Percentiles rank a stretch among this genome's conserved stretches.
These are phyloP conservation scores for Plebejus anna DNA, from an alignment of 2,888 invertebrate species.

Conservation along the genomic window DNA sequence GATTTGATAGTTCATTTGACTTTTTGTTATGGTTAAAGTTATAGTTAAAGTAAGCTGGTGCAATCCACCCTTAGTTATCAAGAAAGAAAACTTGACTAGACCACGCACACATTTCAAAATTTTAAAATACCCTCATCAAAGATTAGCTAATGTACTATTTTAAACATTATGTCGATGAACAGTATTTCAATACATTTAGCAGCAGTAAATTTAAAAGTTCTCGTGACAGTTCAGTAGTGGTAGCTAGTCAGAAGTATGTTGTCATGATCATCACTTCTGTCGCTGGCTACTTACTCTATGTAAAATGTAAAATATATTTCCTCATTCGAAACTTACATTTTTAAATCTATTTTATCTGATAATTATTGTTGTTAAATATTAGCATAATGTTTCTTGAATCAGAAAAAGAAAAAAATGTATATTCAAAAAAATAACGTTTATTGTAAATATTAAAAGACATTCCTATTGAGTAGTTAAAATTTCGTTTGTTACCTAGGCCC, in stretches of 20 bases:
- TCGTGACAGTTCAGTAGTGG: not conserved
- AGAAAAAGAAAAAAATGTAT: conserved; percentile 30
- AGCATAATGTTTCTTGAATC: conserved; percentile 11
- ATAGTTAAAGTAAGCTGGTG: no score
- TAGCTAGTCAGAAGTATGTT: not conserved
- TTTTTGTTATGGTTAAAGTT: no score
- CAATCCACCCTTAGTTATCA: no score
- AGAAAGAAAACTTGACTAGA: not conserved
- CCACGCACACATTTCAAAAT: no score
- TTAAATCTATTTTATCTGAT: conserved; percentile 22
- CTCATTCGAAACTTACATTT: conserved; percentile 17
- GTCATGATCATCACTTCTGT: conserved; percentile 6
- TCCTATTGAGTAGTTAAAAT: conserved; percentile 57
- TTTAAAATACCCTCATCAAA: not conserved
- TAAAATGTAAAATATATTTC: conserved; percentile 25
- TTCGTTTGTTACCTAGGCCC: not conserved
- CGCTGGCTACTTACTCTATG: not conserved
- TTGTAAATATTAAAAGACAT: conserved; percentile 59
- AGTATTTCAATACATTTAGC: conserved; percentile 10
- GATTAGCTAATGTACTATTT: not conserved
- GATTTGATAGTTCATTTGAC: no score
- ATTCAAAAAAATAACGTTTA: conserved; percentile 32
- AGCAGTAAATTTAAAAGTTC: not conserved
- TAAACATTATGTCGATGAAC: not conserved
- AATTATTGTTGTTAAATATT: conserved; percentile 24